A percentile compares a stretch with the other conserved stretches of the same genome.
Conservation (phyloP, 2,113 vertebrate species). For the Rhinolophus ferrumequinum region DNA sequence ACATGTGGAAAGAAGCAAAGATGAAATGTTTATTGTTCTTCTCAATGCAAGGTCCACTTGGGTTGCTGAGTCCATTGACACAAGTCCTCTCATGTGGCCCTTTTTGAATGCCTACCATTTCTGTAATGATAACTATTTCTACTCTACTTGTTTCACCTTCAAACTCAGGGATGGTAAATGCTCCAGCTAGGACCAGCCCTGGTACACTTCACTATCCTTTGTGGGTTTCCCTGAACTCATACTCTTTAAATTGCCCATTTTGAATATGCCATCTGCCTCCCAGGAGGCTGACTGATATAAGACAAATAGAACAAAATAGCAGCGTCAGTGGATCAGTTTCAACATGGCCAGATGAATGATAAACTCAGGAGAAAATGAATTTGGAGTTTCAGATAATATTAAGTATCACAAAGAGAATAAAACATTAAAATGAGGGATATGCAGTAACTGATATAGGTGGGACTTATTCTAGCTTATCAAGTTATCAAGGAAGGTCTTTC, state of each 20-base stretch:
- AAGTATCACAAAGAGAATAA: neutral
- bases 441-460: neutral
- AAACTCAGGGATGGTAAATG: rapidly evolving
- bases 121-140: neutral
- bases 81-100: rapidly evolving
- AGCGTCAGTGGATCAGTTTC: neutral
- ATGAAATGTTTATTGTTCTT: neutral
- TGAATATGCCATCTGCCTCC: neutral
- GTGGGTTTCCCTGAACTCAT: neutral
- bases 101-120: neutral
- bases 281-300: neutral
- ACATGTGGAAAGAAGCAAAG: neutral
- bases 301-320: neutral
- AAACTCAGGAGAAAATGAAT: neutral
- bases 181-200: neutral
- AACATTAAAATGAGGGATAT: neutral
- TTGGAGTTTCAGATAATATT: neutral
- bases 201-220: neutral
- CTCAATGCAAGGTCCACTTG: neutral
- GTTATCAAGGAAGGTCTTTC: neutral
- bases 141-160: neutral
- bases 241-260: neutral
- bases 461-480: neutral
- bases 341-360: neutral
- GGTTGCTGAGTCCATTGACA: neutral